phyloP scores from a whole-genome alignment of 2,797 vertebrate genomes.

The Pampus argenteus region DNA sequence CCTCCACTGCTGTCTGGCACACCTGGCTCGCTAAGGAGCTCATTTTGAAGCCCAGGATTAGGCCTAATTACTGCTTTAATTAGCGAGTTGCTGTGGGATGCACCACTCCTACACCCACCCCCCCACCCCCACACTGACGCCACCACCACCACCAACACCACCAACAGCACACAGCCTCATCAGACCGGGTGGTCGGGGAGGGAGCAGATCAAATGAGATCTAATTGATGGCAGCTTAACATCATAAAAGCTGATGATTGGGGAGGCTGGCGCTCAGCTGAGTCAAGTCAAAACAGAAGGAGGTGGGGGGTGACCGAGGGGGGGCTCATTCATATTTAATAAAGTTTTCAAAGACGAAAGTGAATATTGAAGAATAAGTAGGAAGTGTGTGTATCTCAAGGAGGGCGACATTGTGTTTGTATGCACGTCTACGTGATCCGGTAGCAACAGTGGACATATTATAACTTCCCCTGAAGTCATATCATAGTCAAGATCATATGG shows the following conservation, averaged over 20 bases:
- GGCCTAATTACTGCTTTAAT: slow-evolving; percentile 83
- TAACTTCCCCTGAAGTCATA: slow-evolving; percentile 24
- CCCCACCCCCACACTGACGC: slow-evolving; percentile 57
- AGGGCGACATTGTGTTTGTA: neutral
- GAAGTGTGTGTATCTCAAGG: slow-evolving; percentile 40
- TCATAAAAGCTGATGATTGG: slow-evolving; percentile 76
- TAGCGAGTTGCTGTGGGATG: slow-evolving; percentile 70
- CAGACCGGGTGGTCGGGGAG: slow-evolving; percentile 65
- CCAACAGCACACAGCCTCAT: slow-evolving; percentile 60
- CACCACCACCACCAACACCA: slow-evolving; percentile 37
- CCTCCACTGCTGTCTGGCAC: slow-evolving; percentile 62
- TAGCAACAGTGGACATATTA: slow-evolving; percentile 5
- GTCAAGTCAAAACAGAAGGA: slow-evolving; percentile 50
- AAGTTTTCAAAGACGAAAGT: slow-evolving; percentile 53
- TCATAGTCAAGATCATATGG: neutral
- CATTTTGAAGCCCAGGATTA: slow-evolving; percentile 78
- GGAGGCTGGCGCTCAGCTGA: slow-evolving; percentile 62
- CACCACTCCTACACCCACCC: too few species aligned
- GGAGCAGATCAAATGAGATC: slow-evolving; percentile 77
- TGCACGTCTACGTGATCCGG: neutral
- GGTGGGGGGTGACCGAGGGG: neutral
- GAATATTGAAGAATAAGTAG: slow-evolving; percentile 47
- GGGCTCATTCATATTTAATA: slow-evolving; percentile 55
- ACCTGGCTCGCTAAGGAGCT: slow-evolving; percentile 79
- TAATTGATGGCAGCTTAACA: slow-evolving; percentile 83